Evolutionary conservation across 1,140 invertebrate species (phyloP), one percentile per base, ranked within the genome.

Genomic region (Lucilia cuprina): DNA sequence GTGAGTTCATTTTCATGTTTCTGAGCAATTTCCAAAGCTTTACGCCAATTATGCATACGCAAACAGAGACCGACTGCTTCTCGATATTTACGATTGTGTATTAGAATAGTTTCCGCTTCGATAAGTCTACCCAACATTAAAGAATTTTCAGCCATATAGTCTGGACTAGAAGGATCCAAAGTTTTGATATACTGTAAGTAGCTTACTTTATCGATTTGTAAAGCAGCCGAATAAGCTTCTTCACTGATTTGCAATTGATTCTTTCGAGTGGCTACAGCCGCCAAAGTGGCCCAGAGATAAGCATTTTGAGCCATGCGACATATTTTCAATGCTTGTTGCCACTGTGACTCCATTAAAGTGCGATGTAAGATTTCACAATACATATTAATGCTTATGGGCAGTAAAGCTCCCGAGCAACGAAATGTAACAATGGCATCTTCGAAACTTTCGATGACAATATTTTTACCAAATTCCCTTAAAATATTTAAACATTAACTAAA

Each of bases 191-290:
- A 93, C 88, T 95, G 94, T 75, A 98, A 94, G 89, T 97, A 97
- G 86, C 95, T 93, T 0, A 98, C 97, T 93, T 98, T 98, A 87
- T 98, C 97, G 77, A 94, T 94, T 93, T 97, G 95, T 85, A 95
- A 93, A 47, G 98, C 96, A n/a, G 96, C 96, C 34, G 97, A 95
- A 91, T 97, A 99, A 30, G 96, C 96, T 89, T 98, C 95, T 92
- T 98, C 97, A 12, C 97, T 97, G 49, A 96, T 94, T 84, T 95
- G 93, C 49, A 98, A 90, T 87, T 97, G 94, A 88, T 95, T 95
- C 74, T 94, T 94, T 83, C 95, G 94, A 0, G 95, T 95, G 41
- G 97, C 95, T 91, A 98, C 93, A 1, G 96, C 96, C 2, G 97
- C 97, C 87, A 98, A 92, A 85, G 96, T 96, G 12, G 96, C 95